A percentile compares a stretch with the other conserved stretches of the same genome.
Conservation (phyloP, 2,113 vertebrate species). For the Dolichallabes microphthalmus region DNA sequence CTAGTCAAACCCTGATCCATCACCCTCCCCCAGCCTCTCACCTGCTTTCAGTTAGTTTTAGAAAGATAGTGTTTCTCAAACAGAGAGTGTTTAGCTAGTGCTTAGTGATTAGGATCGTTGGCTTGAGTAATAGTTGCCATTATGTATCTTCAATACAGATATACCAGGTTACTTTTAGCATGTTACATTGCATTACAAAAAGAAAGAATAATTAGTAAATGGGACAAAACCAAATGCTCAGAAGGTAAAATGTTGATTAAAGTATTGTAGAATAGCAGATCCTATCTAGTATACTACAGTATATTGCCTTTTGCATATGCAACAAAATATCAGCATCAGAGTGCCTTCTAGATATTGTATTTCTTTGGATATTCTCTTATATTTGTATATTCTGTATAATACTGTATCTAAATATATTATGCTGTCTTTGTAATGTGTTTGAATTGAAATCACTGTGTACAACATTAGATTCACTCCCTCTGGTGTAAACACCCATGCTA, state of each 20-base stretch:
- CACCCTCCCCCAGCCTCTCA: neutral
- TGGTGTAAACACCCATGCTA: too few species aligned
- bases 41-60: neutral
- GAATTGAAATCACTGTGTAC: neutral
- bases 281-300: neutral
- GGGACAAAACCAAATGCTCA: conserved; percentile 1
- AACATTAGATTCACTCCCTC: too few species aligned
- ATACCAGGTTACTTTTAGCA: neutral
- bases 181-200: neutral
- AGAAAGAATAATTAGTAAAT: neutral
- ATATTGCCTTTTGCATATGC: neutral
- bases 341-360: neutral
- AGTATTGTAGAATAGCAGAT: conserved; percentile 32
- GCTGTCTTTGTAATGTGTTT: neutral
- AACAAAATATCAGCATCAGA: conserved; percentile 7
- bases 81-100: neutral
- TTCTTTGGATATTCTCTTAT: neutral
- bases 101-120: neutral
- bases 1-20: conserved; percentile 8
- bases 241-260: conserved; percentile 27
- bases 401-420: neutral
- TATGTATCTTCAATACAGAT: neutral
- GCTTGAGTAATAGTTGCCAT: neutral
- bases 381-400: too few species aligned
- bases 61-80: neutral